Evolutionary conservation across 2,797 vertebrate genomes (phyloP).

Genomic region (Acanthurus tractus): DNA sequence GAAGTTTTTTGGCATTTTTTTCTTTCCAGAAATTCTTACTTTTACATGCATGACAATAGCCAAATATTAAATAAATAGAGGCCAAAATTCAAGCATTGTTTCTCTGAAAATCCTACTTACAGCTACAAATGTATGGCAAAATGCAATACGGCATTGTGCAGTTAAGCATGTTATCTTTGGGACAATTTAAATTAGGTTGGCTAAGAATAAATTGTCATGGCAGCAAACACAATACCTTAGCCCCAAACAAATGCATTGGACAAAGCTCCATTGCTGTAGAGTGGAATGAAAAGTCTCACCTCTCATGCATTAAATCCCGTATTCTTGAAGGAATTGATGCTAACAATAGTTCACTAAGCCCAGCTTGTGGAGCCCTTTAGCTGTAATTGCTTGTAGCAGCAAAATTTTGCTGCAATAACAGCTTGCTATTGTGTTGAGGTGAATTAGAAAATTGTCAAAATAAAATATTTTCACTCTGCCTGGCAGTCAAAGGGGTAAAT

Average conservation of each 20-base stretch:
- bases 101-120: constrained; percentile 32
- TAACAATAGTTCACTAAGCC: constrained; percentile 80
- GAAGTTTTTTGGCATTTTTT: neutral
- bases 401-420: constrained; percentile 70
- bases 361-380: constrained; percentile 64
- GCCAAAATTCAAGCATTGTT: constrained; percentile 40
- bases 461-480: constrained; percentile 69
- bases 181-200: constrained; percentile 69
- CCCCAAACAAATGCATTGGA: constrained; percentile 69
- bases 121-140: constrained; percentile 47
- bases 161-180: constrained; percentile 64
- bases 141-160: constrained; percentile 47
- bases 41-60: constrained; percentile 1
- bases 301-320: constrained; percentile 78
- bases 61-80: constrained; percentile 37
- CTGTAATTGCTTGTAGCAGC: constrained; percentile 80
- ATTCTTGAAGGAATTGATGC: constrained; percentile 76
- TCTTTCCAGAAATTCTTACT: constrained; percentile 13
- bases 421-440: constrained; percentile 71
- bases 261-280: constrained; percentile 65
- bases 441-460: constrained; percentile 74
- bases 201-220: constrained; percentile 68
- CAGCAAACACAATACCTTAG: constrained; percentile 68
- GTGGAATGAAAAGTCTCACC: constrained; percentile 76
- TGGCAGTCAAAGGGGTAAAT: constrained; percentile 62